A percentile compares a stretch with the other conserved stretches of the same genome.
Conservation (phyloP, 2,888 invertebrate genomes). For the Watsonalla binaria region DNA sequence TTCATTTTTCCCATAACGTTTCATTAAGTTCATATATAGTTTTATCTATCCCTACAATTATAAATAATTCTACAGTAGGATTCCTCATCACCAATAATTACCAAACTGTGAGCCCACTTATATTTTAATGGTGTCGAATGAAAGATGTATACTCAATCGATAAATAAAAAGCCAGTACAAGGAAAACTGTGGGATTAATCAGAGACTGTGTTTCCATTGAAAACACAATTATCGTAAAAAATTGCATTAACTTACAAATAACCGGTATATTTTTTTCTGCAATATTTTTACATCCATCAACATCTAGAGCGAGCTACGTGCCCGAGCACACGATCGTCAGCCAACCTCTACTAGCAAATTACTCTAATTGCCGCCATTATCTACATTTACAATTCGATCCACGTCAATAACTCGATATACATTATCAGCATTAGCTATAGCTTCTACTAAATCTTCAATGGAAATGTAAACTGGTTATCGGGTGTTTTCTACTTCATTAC, state of each 20-base stretch:
- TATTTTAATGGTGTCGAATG: background rate
- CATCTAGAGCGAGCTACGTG: conserved; percentile 57
- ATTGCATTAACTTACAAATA: conserved; percentile 24
- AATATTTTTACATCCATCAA: conserved; percentile 39
- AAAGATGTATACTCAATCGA: background rate
- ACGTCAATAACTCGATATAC: conserved; percentile 5
- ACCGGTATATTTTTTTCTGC: conserved; percentile 39
- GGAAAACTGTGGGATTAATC: background rate
- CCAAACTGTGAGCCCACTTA: too few species aligned
- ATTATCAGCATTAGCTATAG: background rate
- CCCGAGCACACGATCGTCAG: conserved; percentile 34
- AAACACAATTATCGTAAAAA: conserved; percentile 8
- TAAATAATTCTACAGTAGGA: too few species aligned
- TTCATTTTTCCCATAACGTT: too few species aligned
- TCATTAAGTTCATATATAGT: too few species aligned
- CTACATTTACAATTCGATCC: background rate
- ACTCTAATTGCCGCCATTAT: background rate
- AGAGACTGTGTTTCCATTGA: background rate
- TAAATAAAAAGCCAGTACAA: background rate
- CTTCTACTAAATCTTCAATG: background rate
- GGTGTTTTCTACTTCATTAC: background rate
- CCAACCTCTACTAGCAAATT: conserved; percentile 5
- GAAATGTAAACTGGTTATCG: background rate
- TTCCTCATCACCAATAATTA: too few species aligned
- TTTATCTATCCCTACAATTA: too few species aligned